Percentiles rank a stretch among this genome's conserved stretches.
These are phyloP conservation scores for Sabellastarte sp. DNA, from an alignment of 2,888 invertebrate genomes.

Conservation along the genomic window DNA sequence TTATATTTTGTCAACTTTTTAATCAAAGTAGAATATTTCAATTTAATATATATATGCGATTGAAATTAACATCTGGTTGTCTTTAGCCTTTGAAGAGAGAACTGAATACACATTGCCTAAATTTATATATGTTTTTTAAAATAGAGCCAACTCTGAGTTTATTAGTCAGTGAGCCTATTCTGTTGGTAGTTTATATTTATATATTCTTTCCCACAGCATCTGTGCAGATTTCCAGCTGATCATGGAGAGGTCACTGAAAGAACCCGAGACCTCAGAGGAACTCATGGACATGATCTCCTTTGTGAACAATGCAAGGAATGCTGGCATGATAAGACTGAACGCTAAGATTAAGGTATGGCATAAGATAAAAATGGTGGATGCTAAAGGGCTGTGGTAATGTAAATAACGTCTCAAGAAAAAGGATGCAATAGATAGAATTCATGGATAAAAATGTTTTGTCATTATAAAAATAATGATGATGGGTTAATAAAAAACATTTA, in stretches of 20 bases:
- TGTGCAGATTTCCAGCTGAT: constrained; percentile 72
- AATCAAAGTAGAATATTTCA: too few relatives aligned
- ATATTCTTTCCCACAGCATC: constrained; percentile 45
- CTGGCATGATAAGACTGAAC: constrained; percentile 70
- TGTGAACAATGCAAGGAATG: constrained; percentile 76
- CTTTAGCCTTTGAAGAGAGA: too few relatives aligned
- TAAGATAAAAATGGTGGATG: too few relatives aligned
- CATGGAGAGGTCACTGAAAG: constrained; percentile 69
- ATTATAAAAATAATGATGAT: background rate
- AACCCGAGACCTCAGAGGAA: constrained; percentile 78
- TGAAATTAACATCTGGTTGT: too few relatives aligned
- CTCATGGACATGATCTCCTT: constrained; percentile 78
- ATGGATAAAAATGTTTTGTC: background rate
- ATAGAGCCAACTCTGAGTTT: too few relatives aligned
- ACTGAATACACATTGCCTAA: too few relatives aligned
- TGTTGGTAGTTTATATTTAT: too few relatives aligned
- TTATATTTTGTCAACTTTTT: too few relatives aligned
- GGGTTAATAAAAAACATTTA: constrained; percentile 3
- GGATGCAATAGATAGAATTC: background rate
- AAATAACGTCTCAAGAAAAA: background rate
- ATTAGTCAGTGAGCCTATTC: too few relatives aligned
- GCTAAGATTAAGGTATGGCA: constrained; percentile 67
- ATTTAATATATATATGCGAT: too few relatives aligned
- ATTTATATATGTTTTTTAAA: too few relatives aligned
- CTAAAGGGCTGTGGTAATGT: too few relatives aligned